These are phyloP conservation scores for Amblyjoppa proteus DNA, from an alignment of 2,888 invertebrate genomes.

Conservation along the genomic window DNA sequence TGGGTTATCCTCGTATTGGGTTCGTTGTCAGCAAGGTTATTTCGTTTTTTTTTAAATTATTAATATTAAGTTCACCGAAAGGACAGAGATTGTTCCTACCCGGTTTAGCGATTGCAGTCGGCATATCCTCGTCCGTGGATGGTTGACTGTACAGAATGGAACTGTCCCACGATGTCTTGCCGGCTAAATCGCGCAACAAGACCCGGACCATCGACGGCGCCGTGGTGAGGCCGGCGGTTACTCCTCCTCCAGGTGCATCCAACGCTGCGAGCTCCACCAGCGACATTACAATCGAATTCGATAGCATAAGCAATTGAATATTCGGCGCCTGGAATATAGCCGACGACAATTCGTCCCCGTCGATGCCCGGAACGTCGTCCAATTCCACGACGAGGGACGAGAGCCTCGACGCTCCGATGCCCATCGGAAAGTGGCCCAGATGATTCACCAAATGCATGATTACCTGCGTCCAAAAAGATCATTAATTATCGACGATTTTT, in stretches of 20 bases:
- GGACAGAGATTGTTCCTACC: conserved; percentile 67
- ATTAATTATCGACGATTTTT: conserved; percentile 5
- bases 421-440: conserved; percentile 97
- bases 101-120: conserved; percentile 73
- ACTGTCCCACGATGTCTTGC: conserved; percentile 98
- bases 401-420: conserved; percentile 94
- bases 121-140: conserved; percentile 74
- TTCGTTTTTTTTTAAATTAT: too few relatives aligned
- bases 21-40: too few relatives aligned
- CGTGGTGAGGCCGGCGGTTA: conserved; percentile 86
- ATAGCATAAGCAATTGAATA: conserved; percentile 93
- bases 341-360: conserved; percentile 91
- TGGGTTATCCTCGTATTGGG: too few relatives aligned
- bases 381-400: conserved; percentile 96
- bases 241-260: conserved; percentile 92
- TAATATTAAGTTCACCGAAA: neutral
- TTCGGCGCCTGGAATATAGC: conserved; percentile 94
- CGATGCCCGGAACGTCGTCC: conserved; percentile 93
- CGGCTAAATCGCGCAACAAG: conserved; percentile 94
- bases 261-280: conserved; percentile 95
- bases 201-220: conserved; percentile 89
- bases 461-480: conserved; percentile 85
- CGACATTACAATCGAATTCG: conserved; percentile 93
- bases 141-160: conserved; percentile 95
- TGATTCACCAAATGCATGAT: conserved; percentile 96